Base-by-base conservation (phyloP, 2,888 invertebrate genomes). In the Phragmatobia fuliginosa region DNA sequence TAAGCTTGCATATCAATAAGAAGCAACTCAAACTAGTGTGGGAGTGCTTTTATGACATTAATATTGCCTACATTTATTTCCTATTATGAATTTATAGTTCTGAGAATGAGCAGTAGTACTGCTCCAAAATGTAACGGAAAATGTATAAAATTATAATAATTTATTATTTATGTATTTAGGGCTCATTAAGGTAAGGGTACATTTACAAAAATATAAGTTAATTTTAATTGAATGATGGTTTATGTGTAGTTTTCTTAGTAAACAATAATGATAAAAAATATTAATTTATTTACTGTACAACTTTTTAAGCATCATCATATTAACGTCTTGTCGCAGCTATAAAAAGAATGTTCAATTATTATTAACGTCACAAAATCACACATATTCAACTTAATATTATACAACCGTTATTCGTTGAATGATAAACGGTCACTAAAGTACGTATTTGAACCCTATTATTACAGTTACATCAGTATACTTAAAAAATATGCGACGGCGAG, bases 41-140 rank as follows among this genome's bases (percentile, higher is more conserved):
- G 90, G 91, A 75, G 89, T 88, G 78, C 82, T 80, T 88, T 90
- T 88, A 86, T 80, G 82, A 84, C 83, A 73, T 75, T 79, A 83
- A 82, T 85, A 87, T 81, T 86, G 80, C 85, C 84, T 85, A 86
- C 85, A 84, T 87, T 84, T 85, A 85, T 87, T 85, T 85, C 86
- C 85, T 87, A 85, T 85, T 85, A 83, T 80, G 80, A 83, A 84
- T 88, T 86, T 85, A 88, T 87, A 78, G 87, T 77, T 84, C 74
- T 79, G 79, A 85, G 83, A 88, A 86, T 84, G 83, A 83, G 84
- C 77, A 83, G n/a, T 72, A 80, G 83, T 83, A 76, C 75, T 77
- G 85, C 84, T 87, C 86, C 87, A 85, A 87, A 84, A 77, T 85
- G 82, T 84, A 85, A 87, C 81, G 79, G 81, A 81, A 76, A 78